Evolutionary conservation across 2,888 invertebrate species (phyloP), one percentile per base, ranked within the genome.

Genomic region (Terebella lapidaria): DNA sequence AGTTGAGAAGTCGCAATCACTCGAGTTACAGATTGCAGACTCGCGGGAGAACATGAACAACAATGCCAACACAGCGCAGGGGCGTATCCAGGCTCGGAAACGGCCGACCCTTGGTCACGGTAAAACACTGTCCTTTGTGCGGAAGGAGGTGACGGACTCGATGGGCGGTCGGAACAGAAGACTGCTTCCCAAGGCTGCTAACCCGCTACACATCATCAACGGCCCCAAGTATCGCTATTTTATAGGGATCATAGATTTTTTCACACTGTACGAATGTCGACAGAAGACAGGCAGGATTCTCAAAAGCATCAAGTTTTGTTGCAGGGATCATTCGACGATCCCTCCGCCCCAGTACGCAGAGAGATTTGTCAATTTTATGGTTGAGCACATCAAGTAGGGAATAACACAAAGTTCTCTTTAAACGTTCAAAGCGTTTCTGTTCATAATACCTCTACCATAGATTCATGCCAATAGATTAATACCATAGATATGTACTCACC

Each of bases 191-290:
- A 72, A 71, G 57, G 68, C 70, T 58, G 66, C 66, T 53, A 76
- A 76, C 59, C 67, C 66, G 3, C 63, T 76, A 20, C 76, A 76
- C 68, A 72, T 74, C 22, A 70, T 76, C 1, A 73, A 76, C 55
- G 74, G 76, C 1, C 58, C 56, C 1, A 57, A 71, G 4, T 59
- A 64, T 51, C 62, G 75, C 26, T 74, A 75, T 55, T 74, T 70
- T 60, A 28, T 75, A 1, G 76, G 76, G 3, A 70, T 76, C 20
- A 72, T 76, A 27, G 76, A 76, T 60, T 75, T 76, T 51, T 71
- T 76, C 59, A 74, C 73, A 0, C 59, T 66, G 42, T 75, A 72
- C 59, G 68, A 68, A 35, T 69, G 67, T 56, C 56, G 68, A 15
- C 74, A 74, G 56, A 66, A 60, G 42, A 29, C 64, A 3, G 72